Conservation (phyloP, 2,113 vertebrate species). For the Alligator sinensis region DNA sequence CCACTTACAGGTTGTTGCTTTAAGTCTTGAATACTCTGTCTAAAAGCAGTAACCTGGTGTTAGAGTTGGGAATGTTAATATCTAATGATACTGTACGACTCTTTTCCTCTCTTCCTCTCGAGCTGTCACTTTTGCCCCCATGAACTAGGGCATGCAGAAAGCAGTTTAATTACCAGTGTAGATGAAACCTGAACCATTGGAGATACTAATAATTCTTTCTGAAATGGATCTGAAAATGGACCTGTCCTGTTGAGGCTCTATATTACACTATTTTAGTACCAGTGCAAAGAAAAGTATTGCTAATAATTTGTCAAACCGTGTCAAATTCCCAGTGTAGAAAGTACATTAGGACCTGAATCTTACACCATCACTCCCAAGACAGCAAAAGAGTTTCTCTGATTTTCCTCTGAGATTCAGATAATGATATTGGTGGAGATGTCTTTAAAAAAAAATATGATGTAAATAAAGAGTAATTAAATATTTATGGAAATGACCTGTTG, state of each 20-base stretch:
- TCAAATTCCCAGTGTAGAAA: neutral
- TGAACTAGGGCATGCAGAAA: neutral
- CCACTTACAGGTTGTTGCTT: no score
- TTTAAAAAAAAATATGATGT: neutral
- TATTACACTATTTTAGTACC: fast-evolving
- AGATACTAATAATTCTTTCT: neutral
- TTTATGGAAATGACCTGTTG: neutral
- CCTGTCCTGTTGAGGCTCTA: neutral
- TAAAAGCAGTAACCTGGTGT: no score
- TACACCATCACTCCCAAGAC: neutral
- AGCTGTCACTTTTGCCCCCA: neutral
- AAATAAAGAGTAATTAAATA: neutral
- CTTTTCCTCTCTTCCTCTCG: no score
- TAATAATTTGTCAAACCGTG: neutral
- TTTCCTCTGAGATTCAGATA: neutral
- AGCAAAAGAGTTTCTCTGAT: neutral
- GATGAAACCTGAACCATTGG: neutral
- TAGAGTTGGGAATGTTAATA: no score
- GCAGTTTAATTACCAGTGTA: neutral
- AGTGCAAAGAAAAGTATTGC: neutral
- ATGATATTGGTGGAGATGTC: neutral
- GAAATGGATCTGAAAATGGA: neutral
- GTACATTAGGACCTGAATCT: neutral
- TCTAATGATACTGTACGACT: no score
- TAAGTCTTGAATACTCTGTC: no score